These are phyloP conservation scores for Fundulus diaphanus DNA, from an alignment of 2,797 vertebrate genomes.

Conservation along the genomic window DNA sequence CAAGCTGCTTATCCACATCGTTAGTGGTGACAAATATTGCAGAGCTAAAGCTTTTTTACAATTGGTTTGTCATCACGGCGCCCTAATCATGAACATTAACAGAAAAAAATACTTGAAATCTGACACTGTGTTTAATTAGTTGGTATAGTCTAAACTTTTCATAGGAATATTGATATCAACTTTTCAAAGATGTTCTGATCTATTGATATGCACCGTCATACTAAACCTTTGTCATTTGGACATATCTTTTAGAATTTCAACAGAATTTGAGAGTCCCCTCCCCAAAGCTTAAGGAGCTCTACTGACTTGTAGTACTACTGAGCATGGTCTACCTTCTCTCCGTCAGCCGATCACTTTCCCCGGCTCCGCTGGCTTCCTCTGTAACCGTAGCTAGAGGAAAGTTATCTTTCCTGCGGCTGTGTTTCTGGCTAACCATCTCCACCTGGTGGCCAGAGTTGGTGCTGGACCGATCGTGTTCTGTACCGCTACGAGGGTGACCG, in stretches of 20 bases:
- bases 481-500: constrained; percentile 47
- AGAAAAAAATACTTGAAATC: neutral
- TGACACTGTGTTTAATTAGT: too few relatives aligned
- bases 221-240: neutral
- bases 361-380: constrained; percentile 83
- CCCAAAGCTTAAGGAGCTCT: neutral
- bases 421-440: constrained; percentile 77
- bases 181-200: too few relatives aligned
- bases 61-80: too few relatives aligned
- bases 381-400: constrained; percentile 86
- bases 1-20: too few relatives aligned
- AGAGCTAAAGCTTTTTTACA: too few relatives aligned
- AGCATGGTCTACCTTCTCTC: constrained; percentile 18
- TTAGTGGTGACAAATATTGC: too few relatives aligned
- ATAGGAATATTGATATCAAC: too few relatives aligned
- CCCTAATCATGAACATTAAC: too few relatives aligned
- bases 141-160: too few relatives aligned
- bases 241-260: neutral
- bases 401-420: constrained; percentile 85
- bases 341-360: constrained; percentile 30
- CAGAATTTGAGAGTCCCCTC: neutral
- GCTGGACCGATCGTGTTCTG: constrained; percentile 21
- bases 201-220: neutral
- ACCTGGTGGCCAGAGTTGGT: constrained; percentile 62
- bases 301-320: too few relatives aligned